Base-by-base conservation (phyloP, 2,797 vertebrate species). In the Enteromius mattozi region DNA sequence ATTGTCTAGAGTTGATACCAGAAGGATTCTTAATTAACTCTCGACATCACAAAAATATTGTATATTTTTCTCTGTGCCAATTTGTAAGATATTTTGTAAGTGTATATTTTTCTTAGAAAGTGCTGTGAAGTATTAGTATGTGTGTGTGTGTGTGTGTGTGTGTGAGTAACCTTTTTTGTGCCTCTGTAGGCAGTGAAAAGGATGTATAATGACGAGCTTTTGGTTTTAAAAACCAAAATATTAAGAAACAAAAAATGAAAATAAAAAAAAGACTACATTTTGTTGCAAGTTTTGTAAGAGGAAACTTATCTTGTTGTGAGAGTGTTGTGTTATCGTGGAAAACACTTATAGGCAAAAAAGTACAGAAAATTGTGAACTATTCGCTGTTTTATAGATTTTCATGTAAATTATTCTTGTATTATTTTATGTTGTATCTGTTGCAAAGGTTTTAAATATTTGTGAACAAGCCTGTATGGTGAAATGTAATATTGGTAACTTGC, bases 71-170 rank as follows among this genome's bases (percentile, higher is more conserved):
- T 99, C 98, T 99, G 98, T 99, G 98, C 98, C 97, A 98, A 99
- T 99, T 99, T 99, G 98, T 99, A 99, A 99, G 96, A 99, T 99
- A 99, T 99, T 99, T 99, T 99, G 97, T 99, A 99, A 98, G 98
- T 99, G 98, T 99, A 98, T 99, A 99, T 99, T 99, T 99, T 99
- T 99, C 97, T 99, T 99, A 99, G 98, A 96, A 99, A 99, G 98
- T 99, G 98, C 96, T 97, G 98, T 99, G 98, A 98, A 99, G 98
- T 99, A 97, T 99, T 98, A 69, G 82, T 77, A 19, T 66, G 81
- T 59, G 80, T 47, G 68, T 3, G 70, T 12, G 80, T 1, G 70
- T 37, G 80, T 37, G 78, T 92, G 95, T 94, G 96, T 94, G 96
- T 95, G 94, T 96, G 97, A 94, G 94, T 97, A 96, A 97, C 97